Conservation (phyloP, 1,140 invertebrate species). For the Cotesia typhae region DNA sequence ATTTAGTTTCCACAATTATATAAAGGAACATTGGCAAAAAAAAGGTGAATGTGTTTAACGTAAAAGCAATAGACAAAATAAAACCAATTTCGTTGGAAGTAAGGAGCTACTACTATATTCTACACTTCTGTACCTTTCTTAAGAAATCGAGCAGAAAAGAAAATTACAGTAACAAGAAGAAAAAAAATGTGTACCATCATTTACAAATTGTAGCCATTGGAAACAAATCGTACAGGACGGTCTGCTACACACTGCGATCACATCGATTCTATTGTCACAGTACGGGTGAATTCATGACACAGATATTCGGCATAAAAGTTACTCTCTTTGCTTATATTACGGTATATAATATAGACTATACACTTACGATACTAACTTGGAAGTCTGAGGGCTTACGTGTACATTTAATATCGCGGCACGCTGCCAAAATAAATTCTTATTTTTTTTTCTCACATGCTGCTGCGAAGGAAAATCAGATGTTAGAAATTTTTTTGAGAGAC, state of each 20-base stretch:
- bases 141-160: neutral
- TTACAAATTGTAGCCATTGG: conserved; percentile 44
- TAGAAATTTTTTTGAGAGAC: neutral
- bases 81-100: no score
- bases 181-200: conserved; percentile 27
- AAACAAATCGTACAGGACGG: conserved; percentile 38
- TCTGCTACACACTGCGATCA: conserved; percentile 38
- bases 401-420: neutral
- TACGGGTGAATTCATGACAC: conserved; percentile 44
- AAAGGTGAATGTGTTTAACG: no score
- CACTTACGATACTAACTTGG: no score
- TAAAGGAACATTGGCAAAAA: no score
- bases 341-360: no score
- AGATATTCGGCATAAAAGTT: neutral
- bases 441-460: neutral
- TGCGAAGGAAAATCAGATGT: neutral
- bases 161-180: neutral
- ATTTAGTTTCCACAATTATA: no score
- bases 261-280: conserved; percentile 23
- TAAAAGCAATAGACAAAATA: no score
- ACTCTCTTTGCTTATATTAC: neutral
- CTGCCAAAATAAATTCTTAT: neutral
- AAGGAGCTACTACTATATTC: no score
- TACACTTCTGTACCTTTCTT: no score
- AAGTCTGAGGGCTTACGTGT: neutral